These are phyloP conservation scores for Chrysolina oricalcia DNA, from an alignment of 2,888 invertebrate genomes.

Conservation along the genomic window DNA sequence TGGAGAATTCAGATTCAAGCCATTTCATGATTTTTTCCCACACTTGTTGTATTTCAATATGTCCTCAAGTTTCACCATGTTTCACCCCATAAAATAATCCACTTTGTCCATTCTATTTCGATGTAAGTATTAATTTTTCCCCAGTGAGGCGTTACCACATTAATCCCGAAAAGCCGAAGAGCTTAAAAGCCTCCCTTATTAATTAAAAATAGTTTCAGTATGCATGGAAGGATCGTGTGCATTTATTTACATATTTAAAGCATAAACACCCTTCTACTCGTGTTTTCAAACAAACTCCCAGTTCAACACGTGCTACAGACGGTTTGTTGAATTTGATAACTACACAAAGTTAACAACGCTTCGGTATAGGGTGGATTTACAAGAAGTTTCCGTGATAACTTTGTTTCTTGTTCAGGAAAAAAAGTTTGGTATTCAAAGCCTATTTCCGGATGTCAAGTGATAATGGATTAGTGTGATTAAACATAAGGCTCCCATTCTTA, in stretches of 20 bases:
- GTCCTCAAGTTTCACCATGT: background rate
- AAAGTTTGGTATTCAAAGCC: background rate
- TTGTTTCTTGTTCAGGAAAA: background rate
- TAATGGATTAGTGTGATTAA: too few relatives aligned
- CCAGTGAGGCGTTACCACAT: constrained; percentile 6
- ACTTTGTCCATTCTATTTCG: background rate
- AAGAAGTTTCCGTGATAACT: constrained; percentile 5
- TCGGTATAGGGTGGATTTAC: background rate
- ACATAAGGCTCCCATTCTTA: too few relatives aligned
- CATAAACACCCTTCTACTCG: constrained; percentile 36
- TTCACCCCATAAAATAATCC: background rate
- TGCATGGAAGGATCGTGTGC: constrained; percentile 38
- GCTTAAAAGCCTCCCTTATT: constrained; percentile 31
- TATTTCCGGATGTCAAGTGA: too few relatives aligned
- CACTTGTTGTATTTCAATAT: too few relatives aligned
- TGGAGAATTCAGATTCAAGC: too few relatives aligned
- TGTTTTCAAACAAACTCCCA: constrained; percentile 32
- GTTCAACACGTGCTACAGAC: constrained; percentile 6
- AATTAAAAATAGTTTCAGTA: constrained; percentile 43
- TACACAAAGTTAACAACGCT: constrained; percentile 10
- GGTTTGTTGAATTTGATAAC: constrained; percentile 17
- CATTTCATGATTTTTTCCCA: too few relatives aligned
- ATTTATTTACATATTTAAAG: constrained; percentile 44
- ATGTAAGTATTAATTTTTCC: constrained; percentile 1
- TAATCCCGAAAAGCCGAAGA: background rate